These are phyloP conservation scores for Tauraco hartlaubi DNA, from an alignment of 2,797 vertebrate genomes.

Conservation along the genomic window DNA sequence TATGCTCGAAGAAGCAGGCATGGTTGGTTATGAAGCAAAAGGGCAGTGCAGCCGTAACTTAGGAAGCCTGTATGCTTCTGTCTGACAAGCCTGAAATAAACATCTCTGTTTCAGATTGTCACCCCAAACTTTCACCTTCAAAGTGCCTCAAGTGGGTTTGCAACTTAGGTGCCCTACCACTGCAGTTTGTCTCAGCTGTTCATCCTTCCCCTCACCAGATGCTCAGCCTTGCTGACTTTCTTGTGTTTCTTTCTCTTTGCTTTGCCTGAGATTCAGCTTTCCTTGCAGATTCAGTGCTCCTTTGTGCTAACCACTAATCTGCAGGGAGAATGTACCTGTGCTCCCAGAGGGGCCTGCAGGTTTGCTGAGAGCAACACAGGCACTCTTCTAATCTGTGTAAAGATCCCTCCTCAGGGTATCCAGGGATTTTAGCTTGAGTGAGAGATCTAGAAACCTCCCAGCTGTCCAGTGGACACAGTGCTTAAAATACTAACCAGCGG, in stretches of 20 bases:
- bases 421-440: background rate
- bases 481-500: background rate
- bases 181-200: background rate
- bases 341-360: background rate
- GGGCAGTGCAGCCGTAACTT: background rate
- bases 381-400: background rate
- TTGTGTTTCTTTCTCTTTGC: background rate
- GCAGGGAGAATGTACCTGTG: background rate
- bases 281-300: background rate
- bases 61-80: background rate
- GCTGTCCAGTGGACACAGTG: background rate
- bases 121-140: background rate
- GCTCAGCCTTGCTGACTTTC: background rate
- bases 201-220: background rate
- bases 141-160: background rate
- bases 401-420: background rate
- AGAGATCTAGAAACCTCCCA: background rate
- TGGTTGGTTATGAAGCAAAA: background rate
- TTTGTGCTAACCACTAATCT: background rate
- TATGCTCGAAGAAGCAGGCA: background rate
- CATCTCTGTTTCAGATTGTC: background rate
- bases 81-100: background rate
- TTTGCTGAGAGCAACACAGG: background rate
- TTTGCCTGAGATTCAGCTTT: background rate
- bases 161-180: background rate